These are phyloP conservation scores for Hedychridium roseum DNA, from an alignment of 2,888 invertebrate species.

Conservation along the genomic window DNA sequence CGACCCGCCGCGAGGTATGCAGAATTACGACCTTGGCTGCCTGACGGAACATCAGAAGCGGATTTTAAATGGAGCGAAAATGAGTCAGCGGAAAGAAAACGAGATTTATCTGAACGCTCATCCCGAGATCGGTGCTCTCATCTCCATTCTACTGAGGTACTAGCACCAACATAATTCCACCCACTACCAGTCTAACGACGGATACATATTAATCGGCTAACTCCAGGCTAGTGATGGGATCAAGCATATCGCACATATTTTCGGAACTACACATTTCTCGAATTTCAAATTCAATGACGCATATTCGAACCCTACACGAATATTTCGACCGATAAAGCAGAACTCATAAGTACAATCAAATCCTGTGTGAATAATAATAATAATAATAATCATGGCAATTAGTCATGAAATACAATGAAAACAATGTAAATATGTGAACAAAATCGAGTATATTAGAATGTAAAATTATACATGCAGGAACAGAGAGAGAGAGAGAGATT, in stretches of 20 bases:
- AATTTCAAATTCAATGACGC: no score
- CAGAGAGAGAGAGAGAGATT: no score
- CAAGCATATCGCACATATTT: no score
- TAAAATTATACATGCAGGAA: no score
- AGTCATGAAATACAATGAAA: no score
- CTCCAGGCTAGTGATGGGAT: slow-evolving; percentile 1
- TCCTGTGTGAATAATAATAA: no score
- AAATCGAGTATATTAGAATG: no score
- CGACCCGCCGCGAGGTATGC: slow-evolving; percentile 39
- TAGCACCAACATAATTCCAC: no score
- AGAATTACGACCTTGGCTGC: slow-evolving; percentile 42
- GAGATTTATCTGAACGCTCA: slow-evolving; percentile 43
- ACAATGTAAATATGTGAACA: no score
- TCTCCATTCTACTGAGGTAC: slow-evolving; percentile 42
- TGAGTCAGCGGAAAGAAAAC: slow-evolving; percentile 30
- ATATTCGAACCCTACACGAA: no score
- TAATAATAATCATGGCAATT: no score
- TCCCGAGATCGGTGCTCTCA: slow-evolving; percentile 44
- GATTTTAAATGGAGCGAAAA: slow-evolving; percentile 35
- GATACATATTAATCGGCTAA: neutral
- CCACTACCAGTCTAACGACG: slow-evolving; percentile 9
- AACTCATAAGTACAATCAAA: neutral
- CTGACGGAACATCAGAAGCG: slow-evolving; percentile 32
- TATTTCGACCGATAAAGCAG: neutral
- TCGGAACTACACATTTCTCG: no score